Conservation (phyloP, 2,113 vertebrate genomes). For the Mesitornis unicolor region DNA sequence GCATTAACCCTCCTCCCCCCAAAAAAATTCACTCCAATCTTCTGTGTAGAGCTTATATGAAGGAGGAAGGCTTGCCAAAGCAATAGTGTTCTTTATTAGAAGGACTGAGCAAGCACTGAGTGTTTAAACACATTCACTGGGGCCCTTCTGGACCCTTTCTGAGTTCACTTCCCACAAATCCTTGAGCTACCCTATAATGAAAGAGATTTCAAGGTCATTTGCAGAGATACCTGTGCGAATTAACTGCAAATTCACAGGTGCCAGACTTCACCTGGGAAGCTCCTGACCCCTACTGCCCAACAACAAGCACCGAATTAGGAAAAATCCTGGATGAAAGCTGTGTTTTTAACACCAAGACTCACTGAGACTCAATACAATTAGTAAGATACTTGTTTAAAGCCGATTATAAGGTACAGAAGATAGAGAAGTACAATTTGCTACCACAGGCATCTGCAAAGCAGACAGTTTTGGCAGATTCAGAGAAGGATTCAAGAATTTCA, state of each 20-base stretch:
- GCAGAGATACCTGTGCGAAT: neutral
- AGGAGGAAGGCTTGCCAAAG: neutral
- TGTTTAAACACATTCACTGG: neutral
- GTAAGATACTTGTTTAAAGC: neutral
- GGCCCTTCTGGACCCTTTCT: neutral
- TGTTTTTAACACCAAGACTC: neutral
- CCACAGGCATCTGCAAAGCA: neutral
- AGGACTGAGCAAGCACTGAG: neutral
- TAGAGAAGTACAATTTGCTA: neutral
- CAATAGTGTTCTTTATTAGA: neutral
- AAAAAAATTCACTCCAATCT: neutral
- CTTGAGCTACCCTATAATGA: neutral
- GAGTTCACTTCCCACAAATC: neutral
- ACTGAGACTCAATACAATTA: neutral
- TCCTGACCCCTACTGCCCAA: neutral
- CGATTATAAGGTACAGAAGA: neutral
- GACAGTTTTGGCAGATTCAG: neutral
- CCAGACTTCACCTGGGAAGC: neutral
- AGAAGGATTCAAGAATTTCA: neutral
- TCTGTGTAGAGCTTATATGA: neutral
- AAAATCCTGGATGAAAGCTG: neutral
- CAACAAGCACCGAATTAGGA: neutral
- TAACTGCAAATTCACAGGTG: neutral
- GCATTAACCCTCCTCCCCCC: neutral
- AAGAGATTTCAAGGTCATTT: neutral